phyloP scores from a whole-genome alignment of 2,113 vertebrate genomes.

The Salminus brasiliensis region DNA sequence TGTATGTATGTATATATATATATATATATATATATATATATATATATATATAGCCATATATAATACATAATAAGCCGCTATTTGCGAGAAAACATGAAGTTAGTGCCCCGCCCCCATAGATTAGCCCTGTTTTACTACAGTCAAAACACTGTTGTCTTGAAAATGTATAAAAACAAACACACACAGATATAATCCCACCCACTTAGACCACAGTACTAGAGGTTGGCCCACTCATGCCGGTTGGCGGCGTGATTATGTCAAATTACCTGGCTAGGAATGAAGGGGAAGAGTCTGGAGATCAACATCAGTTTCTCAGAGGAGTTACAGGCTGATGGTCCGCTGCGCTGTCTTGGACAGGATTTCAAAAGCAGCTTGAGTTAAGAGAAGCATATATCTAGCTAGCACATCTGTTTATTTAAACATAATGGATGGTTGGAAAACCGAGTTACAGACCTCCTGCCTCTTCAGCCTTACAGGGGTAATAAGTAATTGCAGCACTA shows the following conservation, averaged over 20 bases:
- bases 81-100: too few species aligned
- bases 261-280: constrained; percentile 35
- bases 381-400: neutral
- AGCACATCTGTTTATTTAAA: constrained; percentile 22
- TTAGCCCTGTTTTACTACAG: too few species aligned
- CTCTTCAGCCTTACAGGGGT: neutral
- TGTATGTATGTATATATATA: too few species aligned
- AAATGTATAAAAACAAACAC: neutral
- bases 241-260: constrained; percentile 29
- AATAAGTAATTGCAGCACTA: neutral
- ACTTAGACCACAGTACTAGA: neutral
- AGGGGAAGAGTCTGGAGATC: constrained; percentile 20
- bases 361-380: constrained; percentile 24
- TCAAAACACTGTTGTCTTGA: neutral
- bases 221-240: neutral
- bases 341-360: neutral
- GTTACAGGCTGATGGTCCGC: neutral
- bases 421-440: neutral
- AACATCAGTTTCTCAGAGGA: constrained; percentile 16
- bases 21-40: too few species aligned
- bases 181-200: neutral
- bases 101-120: too few species aligned
- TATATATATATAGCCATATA: too few species aligned
- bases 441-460: neutral
- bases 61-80: too few species aligned